A percentile compares a stretch with the other conserved stretches of the same genome.
Conservation (phyloP, 2,888 invertebrate species). For the Ophion ventricosus region DNA sequence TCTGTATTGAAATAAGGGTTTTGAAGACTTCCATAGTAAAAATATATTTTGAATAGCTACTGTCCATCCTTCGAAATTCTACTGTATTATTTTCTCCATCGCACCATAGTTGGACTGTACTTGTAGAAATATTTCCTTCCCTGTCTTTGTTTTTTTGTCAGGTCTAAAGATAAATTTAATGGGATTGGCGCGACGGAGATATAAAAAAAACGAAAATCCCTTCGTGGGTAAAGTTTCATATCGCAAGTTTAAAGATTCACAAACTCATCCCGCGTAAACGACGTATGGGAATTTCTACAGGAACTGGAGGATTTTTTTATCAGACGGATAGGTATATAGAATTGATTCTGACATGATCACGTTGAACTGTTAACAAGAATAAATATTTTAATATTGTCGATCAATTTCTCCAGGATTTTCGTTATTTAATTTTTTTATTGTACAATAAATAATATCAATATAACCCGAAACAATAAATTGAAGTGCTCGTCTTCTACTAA, state of each 20-base stretch:
- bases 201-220: background rate
- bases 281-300: background rate
- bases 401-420: background rate
- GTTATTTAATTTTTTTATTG: background rate
- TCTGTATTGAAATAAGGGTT: too few relatives aligned
- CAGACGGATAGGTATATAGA: background rate
- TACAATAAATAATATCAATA: background rate
- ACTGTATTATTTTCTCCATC: too few relatives aligned
- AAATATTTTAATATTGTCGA: background rate
- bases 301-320: background rate
- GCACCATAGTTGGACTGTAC: background rate
- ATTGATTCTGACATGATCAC: background rate
- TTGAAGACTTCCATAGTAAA: too few relatives aligned
- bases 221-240: conserved; percentile 25
- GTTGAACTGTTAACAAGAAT: background rate
- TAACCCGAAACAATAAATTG: background rate
- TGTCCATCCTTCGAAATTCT: too few relatives aligned
- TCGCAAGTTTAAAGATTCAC: conserved; percentile 18
- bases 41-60: too few relatives aligned
- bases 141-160: background rate
- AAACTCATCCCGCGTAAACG: conserved; percentile 21
- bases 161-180: conserved; percentile 22
- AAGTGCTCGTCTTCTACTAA: too few relatives aligned
- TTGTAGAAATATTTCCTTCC: background rate
- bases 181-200: background rate